phyloP scores from a whole-genome alignment of 64 coral and sea anemone genomes.

The Actinia equina region DNA sequence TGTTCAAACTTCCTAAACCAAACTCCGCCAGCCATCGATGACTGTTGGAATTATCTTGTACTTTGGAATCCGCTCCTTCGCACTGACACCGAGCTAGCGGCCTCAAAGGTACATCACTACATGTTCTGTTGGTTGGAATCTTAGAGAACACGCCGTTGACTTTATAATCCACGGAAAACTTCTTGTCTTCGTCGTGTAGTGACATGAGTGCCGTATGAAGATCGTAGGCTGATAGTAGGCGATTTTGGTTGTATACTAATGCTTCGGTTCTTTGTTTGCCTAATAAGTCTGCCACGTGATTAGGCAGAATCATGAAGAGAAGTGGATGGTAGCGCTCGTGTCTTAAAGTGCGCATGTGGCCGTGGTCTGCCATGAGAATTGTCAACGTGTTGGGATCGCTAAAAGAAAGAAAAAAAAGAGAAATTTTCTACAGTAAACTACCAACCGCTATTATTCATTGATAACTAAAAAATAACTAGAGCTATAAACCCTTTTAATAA shows the following conservation, averaged over 20 bases:
- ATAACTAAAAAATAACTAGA: no score
- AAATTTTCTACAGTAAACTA: background rate
- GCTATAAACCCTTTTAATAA: no score
- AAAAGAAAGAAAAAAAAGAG: background rate
- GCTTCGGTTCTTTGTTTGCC: slow-evolving; percentile 54
- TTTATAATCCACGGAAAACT: background rate
- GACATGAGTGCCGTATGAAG: slow-evolving; percentile 61
- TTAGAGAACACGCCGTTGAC: slow-evolving; percentile 47
- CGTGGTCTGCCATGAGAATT: slow-evolving; percentile 59
- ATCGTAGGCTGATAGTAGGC: slow-evolving; percentile 42
- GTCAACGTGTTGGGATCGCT: slow-evolving; percentile 32
- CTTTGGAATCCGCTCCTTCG: slow-evolving; percentile 41
- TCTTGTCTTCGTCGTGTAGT: slow-evolving; percentile 28
- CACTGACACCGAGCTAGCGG: slow-evolving; percentile 58
- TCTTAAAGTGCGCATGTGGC: slow-evolving; percentile 46
- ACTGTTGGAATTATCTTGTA: slow-evolving; percentile 39
- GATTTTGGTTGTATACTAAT: slow-evolving; percentile 54
- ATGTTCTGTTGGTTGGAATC: slow-evolving; percentile 44
- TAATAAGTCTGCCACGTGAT: slow-evolving; percentile 25
- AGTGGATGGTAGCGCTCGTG: slow-evolving; percentile 50
- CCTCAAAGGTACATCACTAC: slow-evolving; percentile 47
- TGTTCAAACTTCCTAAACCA: slow-evolving; percentile 55
- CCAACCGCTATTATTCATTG: background rate
- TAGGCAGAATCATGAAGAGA: slow-evolving; percentile 49
- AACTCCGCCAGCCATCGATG: slow-evolving; percentile 66